Percentiles rank a stretch among this genome's conserved stretches.
Evolutionary conservation across 2,888 invertebrate species (phyloP).

Genomic region (Macrosiphum euphorbiae): DNA sequence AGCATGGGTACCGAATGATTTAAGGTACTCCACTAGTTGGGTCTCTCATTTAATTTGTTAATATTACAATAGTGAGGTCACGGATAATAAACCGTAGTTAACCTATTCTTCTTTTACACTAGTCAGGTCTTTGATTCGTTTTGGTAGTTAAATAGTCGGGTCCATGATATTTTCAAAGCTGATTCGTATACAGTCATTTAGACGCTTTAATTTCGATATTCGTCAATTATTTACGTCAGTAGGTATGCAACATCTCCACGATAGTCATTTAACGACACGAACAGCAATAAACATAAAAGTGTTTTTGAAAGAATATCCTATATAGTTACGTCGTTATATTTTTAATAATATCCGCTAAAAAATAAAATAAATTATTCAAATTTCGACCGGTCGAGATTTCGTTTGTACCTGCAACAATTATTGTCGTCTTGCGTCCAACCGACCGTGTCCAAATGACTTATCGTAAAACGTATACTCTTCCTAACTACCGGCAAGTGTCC

Average conservation of each 20-base stretch:
- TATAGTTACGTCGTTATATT: background rate
- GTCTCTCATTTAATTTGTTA: background rate
- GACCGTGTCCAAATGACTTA: too few relatives aligned
- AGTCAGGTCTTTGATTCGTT: background rate
- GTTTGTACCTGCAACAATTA: too few relatives aligned
- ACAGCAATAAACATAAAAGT: background rate
- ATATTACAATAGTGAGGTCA: rapidly evolving
- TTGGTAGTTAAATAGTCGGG: background rate
- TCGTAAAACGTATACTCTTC: too few relatives aligned
- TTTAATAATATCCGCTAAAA: background rate
- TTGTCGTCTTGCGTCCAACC: too few relatives aligned
- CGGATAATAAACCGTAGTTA: too few relatives aligned
- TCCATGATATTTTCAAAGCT: background rate
- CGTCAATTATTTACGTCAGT: background rate
- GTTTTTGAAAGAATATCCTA: background rate
- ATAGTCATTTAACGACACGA: background rate
- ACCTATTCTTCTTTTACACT: background rate
- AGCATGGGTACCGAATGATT: background rate
- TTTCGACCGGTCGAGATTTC: background rate
- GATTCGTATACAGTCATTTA: background rate
- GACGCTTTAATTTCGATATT: background rate
- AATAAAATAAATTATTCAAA: background rate
- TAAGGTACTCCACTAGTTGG: background rate
- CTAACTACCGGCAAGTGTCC: too few relatives aligned
- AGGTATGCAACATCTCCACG: background rate